These are phyloP conservation scores for Lipophrys pholis DNA, from an alignment of 2,113 vertebrate species.

Conservation along the genomic window DNA sequence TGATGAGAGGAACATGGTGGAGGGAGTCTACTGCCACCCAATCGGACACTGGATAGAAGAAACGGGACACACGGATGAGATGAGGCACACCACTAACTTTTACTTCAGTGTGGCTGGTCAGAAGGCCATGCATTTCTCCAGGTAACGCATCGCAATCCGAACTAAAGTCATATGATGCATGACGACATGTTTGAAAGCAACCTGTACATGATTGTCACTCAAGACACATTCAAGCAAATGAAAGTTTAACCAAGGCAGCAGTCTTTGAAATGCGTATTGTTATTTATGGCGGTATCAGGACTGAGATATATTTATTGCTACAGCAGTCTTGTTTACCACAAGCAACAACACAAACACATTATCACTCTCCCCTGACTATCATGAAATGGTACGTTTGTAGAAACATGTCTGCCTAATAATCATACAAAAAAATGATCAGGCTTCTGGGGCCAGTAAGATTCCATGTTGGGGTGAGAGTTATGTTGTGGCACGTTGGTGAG, in stretches of 20 bases:
- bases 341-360: no score
- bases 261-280: no score
- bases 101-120: slow-evolving; percentile 94
- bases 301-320: no score
- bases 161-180: neutral
- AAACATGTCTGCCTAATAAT: slow-evolving; percentile 27
- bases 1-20: slow-evolving; percentile 89
- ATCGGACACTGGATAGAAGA: slow-evolving; percentile 96
- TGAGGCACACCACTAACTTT: slow-evolving; percentile 96
- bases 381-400: neutral
- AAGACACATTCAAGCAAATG: no score
- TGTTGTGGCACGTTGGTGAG: no score
- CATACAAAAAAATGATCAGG: slow-evolving; percentile 43
- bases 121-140: slow-evolving; percentile 96
- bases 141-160: slow-evolving; percentile 79
- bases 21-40: slow-evolving; percentile 93
- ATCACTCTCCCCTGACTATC: no score
- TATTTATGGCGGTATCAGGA: no score
- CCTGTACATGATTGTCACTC: no score
- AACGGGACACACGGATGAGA: slow-evolving; percentile 94
- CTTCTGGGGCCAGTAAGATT: slow-evolving; percentile 42
- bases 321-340: no score
- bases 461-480: no score
- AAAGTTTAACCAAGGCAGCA: no score
- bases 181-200: neutral